Conservation (phyloP, 2,113 vertebrate genomes). For the Eudyptes chrysolophus region DNA sequence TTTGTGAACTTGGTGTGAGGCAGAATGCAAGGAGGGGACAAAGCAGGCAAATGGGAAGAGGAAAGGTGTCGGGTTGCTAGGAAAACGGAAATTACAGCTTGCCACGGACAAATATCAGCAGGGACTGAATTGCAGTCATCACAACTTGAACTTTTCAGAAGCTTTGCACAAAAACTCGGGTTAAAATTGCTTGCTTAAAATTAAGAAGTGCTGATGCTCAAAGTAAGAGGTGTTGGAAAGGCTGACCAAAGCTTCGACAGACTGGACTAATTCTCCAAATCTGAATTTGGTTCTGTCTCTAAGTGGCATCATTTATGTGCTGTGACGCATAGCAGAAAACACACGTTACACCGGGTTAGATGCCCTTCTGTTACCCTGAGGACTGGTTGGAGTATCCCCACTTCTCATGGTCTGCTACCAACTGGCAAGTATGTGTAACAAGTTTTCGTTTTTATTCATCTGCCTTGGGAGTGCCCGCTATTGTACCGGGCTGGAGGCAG, state of each 20-base stretch:
- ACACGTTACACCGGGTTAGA: background rate
- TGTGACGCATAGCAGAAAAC: background rate
- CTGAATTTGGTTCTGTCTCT: background rate
- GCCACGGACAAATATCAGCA: background rate
- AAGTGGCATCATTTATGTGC: background rate
- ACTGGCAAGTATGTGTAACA: rapidly evolving
- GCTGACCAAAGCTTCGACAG: background rate
- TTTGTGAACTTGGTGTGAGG: background rate
- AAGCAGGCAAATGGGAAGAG: background rate
- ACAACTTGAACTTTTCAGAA: background rate
- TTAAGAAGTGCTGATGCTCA: background rate
- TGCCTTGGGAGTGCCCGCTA: rapidly evolving
- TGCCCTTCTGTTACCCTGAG: background rate
- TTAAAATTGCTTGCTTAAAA: background rate
- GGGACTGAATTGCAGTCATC: background rate
- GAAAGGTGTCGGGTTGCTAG: background rate
- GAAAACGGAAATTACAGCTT: background rate
- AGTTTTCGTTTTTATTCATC: background rate
- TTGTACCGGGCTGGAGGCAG: background rate
- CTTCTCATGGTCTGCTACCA: background rate
- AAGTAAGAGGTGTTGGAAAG: background rate
- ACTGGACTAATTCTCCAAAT: background rate
- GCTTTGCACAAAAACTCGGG: background rate
- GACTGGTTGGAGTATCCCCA: background rate
- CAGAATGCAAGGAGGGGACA: background rate